A percentile compares a stretch with the other conserved stretches of the same genome.
Conservation (phyloP, 2,888 invertebrate species). For the Thecocarcelia acutangulata region DNA sequence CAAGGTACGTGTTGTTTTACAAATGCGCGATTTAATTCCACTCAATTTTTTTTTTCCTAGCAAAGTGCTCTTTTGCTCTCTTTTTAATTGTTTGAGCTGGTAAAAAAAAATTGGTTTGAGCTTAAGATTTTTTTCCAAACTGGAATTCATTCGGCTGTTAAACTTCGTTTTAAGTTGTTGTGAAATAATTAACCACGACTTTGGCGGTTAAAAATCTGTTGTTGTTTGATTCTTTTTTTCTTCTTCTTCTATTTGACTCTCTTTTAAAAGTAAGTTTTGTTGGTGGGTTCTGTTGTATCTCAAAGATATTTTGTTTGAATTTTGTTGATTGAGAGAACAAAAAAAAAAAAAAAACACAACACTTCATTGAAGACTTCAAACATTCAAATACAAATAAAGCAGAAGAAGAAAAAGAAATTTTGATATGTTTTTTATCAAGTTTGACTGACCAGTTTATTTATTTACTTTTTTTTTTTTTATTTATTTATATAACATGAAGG, state of each 20-base stretch:
- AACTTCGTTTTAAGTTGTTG: constrained; percentile 56
- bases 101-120: constrained; percentile 34
- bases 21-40: constrained; percentile 53
- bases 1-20: constrained; percentile 48
- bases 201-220: constrained; percentile 52
- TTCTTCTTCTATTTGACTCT: neutral
- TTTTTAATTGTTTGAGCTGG: constrained; percentile 30
- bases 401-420: neutral
- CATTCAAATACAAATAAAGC: no score
- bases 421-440: constrained; percentile 8
- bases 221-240: constrained; percentile 1
- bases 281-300: constrained; percentile 33
- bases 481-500: neutral
- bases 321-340: constrained; percentile 3
- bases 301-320: constrained; percentile 37
- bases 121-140: constrained; percentile 49
- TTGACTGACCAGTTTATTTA: constrained; percentile 24
- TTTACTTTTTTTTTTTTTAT: constrained; percentile 5
- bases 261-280: constrained; percentile 22
- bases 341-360: constrained; percentile 14
- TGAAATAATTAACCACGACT: constrained; percentile 39
- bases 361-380: constrained; percentile 45
- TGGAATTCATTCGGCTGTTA: constrained; percentile 65
- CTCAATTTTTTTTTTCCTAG: constrained; percentile 24
- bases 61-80: constrained; percentile 27